Evolutionary conservation across 2,113 vertebrate species (phyloP).

Genomic region (Passer montanus): DNA sequence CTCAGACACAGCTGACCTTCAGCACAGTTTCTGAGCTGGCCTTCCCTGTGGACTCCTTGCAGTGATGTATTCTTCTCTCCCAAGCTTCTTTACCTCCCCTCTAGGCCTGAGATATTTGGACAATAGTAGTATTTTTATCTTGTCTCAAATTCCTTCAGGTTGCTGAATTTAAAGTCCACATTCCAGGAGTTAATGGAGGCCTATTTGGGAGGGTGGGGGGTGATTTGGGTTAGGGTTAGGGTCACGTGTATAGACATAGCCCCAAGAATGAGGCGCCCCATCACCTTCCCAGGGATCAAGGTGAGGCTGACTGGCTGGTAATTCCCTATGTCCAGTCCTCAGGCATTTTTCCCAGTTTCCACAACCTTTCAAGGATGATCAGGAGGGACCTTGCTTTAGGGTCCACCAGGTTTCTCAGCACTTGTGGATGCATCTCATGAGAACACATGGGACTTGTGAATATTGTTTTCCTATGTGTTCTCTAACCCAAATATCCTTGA

Average conservation of each 20-base stretch:
- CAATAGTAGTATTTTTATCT: not conserved
- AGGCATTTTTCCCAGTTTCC: accelerated
- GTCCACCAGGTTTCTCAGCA: not conserved
- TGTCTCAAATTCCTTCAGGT: not conserved
- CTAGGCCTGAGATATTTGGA: not conserved
- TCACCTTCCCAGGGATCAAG: not conserved
- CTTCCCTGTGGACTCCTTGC: not conserved
- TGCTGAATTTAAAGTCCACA: not conserved
- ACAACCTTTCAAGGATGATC: not conserved
- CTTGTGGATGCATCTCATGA: accelerated
- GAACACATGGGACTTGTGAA: not conserved
- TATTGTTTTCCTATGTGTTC: accelerated
- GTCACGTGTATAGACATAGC: no score
- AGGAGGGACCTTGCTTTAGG: not conserved
- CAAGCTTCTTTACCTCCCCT: not conserved
- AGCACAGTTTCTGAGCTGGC: not conserved
- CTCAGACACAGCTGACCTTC: not conserved
- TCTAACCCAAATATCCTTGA: not conserved
- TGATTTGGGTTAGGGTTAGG: not conserved
- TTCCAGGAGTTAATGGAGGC: not conserved
- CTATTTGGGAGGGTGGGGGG: accelerated
- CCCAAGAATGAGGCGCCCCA: accelerated
- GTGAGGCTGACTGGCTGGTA: accelerated
- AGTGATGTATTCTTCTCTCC: not conserved
- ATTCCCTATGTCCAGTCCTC: not conserved